Conservation (phyloP, 2,888 invertebrate species). For the Brachylomia viminalis region DNA sequence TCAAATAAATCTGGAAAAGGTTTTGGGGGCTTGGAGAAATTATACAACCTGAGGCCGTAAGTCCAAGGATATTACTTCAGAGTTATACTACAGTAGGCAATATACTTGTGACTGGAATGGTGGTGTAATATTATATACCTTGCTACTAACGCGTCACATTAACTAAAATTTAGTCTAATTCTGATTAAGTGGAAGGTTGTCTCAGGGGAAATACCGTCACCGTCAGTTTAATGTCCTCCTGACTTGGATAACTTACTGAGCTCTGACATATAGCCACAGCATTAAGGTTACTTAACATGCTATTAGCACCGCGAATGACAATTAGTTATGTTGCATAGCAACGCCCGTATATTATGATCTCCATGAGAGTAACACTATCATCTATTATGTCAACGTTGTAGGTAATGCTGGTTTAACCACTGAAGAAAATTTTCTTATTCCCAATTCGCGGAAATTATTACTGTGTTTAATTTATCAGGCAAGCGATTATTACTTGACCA, state of each 20-base stretch:
- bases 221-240: conserved; percentile 40
- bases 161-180: conserved; percentile 42
- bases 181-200: conserved; percentile 37
- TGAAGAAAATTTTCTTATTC: conserved; percentile 39
- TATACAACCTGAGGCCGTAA: conserved; percentile 15
- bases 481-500: conserved; percentile 15
- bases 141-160: conserved; percentile 19
- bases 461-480: conserved; percentile 30
- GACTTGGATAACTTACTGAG: conserved; percentile 44
- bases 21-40: neutral
- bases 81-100: conserved; percentile 18
- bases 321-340: conserved; percentile 33
- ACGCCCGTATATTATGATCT: neutral
- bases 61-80: conserved; percentile 8
- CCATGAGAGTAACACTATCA: neutral
- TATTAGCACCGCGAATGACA: conserved; percentile 20
- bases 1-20: conserved; percentile 21
- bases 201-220: conserved; percentile 38
- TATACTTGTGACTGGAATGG: conserved; percentile 11
- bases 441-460: conserved; percentile 29
- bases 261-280: conserved; percentile 16
- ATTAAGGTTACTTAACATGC: conserved; percentile 44
- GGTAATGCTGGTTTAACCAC: neutral
- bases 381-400: neutral
- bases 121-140: neutral